A percentile compares a stretch with the other conserved stretches of the same genome.
phyloP scores from a whole-genome alignment of 2,113 vertebrate genomes.

The Telmatochromis bifrenatus region DNA sequence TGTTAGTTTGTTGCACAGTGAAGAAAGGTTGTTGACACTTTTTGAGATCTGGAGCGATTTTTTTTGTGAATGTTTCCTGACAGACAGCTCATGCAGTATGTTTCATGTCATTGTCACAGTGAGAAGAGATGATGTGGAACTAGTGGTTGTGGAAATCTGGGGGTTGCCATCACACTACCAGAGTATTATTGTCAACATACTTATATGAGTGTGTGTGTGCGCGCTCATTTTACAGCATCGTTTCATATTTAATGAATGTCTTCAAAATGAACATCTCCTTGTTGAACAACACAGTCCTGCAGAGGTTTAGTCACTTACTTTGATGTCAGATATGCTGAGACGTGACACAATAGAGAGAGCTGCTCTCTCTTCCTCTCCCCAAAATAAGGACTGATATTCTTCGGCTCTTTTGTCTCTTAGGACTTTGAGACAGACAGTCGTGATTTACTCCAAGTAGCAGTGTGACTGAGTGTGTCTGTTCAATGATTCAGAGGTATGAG shows the following conservation, averaged over 20 bases:
- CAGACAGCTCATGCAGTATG: not conserved
- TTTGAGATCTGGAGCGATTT: not conserved
- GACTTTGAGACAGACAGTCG: not conserved
- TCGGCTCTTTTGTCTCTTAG: slow-evolving; percentile 7
- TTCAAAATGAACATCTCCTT: not conserved
- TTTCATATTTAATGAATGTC: slow-evolving; percentile 28
- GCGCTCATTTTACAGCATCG: not conserved
- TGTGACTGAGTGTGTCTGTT: not conserved
- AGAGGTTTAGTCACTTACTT: slow-evolving; percentile 18
- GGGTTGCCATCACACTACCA: not conserved
- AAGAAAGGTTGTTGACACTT: not conserved
- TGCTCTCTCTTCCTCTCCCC: not conserved
- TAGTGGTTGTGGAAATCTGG: not conserved
- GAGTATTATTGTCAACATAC: not conserved
- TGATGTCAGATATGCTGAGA: slow-evolving; percentile 24
- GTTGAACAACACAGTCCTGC: not conserved
- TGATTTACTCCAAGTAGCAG: slow-evolving; percentile 1
- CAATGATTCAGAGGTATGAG: not conserved
- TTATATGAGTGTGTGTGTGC: not conserved
- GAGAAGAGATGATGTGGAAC: not conserved
- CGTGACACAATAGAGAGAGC: not conserved
- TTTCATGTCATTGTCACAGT: not conserved
- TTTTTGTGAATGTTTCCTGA: not conserved
- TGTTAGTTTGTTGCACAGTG: not conserved
- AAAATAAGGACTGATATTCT: slow-evolving; percentile 32